Evolutionary conservation across 2,888 invertebrate genomes (phyloP), one percentile per base, ranked within the genome.

Genomic region (Steromphala cineraria): DNA sequence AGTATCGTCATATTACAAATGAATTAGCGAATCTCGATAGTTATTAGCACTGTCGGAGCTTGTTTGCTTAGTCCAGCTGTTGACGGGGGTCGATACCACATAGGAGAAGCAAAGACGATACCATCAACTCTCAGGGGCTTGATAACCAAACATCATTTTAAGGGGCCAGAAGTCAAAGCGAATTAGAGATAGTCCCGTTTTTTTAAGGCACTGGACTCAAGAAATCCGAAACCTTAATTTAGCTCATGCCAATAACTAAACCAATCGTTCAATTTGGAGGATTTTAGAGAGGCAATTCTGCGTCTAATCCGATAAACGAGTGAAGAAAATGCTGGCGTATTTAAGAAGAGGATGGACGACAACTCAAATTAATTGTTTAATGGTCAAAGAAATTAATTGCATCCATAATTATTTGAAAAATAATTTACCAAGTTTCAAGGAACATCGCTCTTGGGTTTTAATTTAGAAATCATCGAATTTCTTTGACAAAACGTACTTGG

Each of bases 151-250:
- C 71, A 36, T 36, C 36, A 19, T 17, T 36, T 71, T 71, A 36
- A 71, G 19, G 62, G 71, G 71, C 19, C 71, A 71, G 4, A 24
- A 71, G 71, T 71, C 71, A 71, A 71, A 71, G 19, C 24, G 71
- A 71, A 71, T 28, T 36, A 36, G 71, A 71, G 71, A 71, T 5
- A 17, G 36, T 36, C n/a, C 28, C 17, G 19, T 10, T 15, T 71
- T 31, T 71, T 71, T 71, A 71, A 40, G 31, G 17, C 10, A 36
- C 31, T 36, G 7, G 71, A n/a, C n/a, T 40, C 10, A 31, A 36
- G 62, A 36, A 71, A 71, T 71, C 71, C 36, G 71, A 71, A 71
- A 71, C 71, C 13, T 71, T 71, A 71, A 71, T 71, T 71, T 71
- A 36, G n/a, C 31, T 36, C 71, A 15, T 36, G 71, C 36, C 71